Evolutionary conservation across 37 sponge, comb jelly and placozoan genomes (phyloP), one percentile per base, ranked within the genome.

Genomic region (Tethya wilhelma): DNA sequence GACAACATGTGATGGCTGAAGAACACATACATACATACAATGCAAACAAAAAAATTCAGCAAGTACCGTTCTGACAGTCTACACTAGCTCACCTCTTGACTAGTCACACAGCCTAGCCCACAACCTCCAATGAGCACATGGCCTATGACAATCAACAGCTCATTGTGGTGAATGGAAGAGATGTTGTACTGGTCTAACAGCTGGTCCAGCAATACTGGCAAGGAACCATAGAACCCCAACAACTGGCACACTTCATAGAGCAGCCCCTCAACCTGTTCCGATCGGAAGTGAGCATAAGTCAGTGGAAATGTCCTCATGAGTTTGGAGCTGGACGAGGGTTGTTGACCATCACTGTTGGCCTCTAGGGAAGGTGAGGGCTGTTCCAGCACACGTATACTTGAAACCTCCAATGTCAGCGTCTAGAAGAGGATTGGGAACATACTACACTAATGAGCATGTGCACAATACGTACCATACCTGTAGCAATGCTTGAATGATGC

Each of bases 171-270:
- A 7, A 23, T 11, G 2, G 44, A 44, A n/a, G 56, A 64, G 5
- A 56, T 11, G 14, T 45, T 63, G 59, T 70, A 71, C 41, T 63
- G 28, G 8, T 90, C 91, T 59, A 90, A 31, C 8, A 90, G 63
- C 36, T 81, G 64, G 38, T 90, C 91, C 30, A 81, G 25, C 4
- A 84, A 38, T 0, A 75, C 60, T 22, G 31, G 44, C 23, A 84
- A 60, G 60, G 46, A 53, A 19, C 86, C 75, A 71, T 75, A 65
- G 58, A 44, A 64, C 20, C 90, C 91, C 36, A 90, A 69, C 49
- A 85, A 56, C n/a, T 44, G 57, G 44, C 91, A 90, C 12, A 84
- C 74, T 20, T 67, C 26, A 9, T 75, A 36, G 23, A 85, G 56
- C 9, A 64, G 40, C 2, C 29, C n/a, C 42, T 69, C 81, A 4